Base-by-base conservation (phyloP, 2,797 vertebrate species). In the Poecile montanus region DNA sequence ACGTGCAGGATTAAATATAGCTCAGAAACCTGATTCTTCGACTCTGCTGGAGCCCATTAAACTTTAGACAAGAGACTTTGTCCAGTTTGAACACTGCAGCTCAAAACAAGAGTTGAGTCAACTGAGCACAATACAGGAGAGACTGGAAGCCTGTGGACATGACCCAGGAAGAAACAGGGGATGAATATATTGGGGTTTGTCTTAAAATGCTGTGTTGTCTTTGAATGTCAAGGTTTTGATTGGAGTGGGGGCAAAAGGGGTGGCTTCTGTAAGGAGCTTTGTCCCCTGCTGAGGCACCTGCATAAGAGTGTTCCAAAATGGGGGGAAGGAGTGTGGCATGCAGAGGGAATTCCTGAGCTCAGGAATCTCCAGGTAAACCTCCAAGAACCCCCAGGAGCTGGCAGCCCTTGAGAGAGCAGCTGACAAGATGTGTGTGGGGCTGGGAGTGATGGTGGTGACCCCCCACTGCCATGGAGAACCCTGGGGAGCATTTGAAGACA, bases 271-370 rank as follows among this genome's bases (percentile, higher is more conserved):
- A 34, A 70, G 32, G n/a, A 70, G 6, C 10, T 32, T 57, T 40
- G n/a, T 63, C n/a, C 18, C 9, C 26, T n/a, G 32, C 51, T 0
- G 3, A 65, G 65, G 10, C 7, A 32, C 15, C 36, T 3, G 1
- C 6, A 6, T 32, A 56, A 32, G 13, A 62, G 18, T 2, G 6
- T 50, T 82, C 27, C 17, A 8, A n/a, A 63, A 23, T 0, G 1
- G 10, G 6, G 6, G 8, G 27, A 56, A 15, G 22, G 16, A 50
- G 2, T 32, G 19, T 29, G 56, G 10, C 9, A 5, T 45, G 10
- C 44, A 50, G 27, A 23, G 34, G 7, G 22, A 18, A 13, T 68
- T 62, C 42, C 22, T 32, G 48, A 48, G 16, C 62, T 61, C 0
- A 1, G 19, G 22, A 44, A 54, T 36, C 11, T 16, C 11, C 48